Evolutionary conservation across 2,113 vertebrate genomes (phyloP).

Genomic region (Salvator merianae): DNA sequence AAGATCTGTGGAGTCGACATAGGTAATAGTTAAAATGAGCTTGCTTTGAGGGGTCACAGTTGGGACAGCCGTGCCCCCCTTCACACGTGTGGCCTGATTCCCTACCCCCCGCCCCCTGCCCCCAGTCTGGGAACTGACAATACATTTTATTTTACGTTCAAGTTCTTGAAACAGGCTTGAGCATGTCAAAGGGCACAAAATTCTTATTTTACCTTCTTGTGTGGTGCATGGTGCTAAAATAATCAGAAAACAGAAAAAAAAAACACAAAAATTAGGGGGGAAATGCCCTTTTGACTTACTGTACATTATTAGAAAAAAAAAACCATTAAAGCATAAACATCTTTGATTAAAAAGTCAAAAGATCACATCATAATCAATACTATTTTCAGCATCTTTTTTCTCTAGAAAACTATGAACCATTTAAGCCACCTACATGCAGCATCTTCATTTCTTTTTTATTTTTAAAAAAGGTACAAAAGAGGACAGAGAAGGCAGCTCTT

Average conservation of each 20-base stretch:
- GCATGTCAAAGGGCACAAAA: too few species aligned
- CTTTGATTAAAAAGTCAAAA: constrained; percentile 64
- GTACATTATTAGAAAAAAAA: constrained; percentile 73
- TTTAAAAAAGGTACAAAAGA: constrained; percentile 71
- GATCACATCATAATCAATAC: constrained; percentile 69
- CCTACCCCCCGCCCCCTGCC: background rate
- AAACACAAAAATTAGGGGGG: background rate
- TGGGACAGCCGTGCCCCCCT: background rate
- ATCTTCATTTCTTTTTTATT: constrained; percentile 55
- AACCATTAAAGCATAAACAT: constrained; percentile 57
- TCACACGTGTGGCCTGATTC: background rate
- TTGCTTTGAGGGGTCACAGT: background rate
- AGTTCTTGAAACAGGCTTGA: constrained; percentile 18
- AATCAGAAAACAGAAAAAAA: too few species aligned
- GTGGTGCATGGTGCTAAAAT: background rate
- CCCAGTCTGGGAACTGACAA: background rate
- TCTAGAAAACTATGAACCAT: constrained; percentile 75
- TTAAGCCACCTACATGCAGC: constrained; percentile 69
- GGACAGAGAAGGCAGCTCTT: constrained; percentile 50
- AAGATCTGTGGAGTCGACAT: background rate
- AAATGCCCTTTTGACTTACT: constrained; percentile 65
- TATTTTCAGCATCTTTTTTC: constrained; percentile 36
- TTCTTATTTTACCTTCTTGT: background rate
- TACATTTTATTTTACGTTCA: constrained; percentile 35
- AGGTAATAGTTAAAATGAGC: background rate